These are phyloP conservation scores for Nansenia antarctica DNA, from an alignment of 2,113 vertebrate species.

Conservation along the genomic window DNA sequence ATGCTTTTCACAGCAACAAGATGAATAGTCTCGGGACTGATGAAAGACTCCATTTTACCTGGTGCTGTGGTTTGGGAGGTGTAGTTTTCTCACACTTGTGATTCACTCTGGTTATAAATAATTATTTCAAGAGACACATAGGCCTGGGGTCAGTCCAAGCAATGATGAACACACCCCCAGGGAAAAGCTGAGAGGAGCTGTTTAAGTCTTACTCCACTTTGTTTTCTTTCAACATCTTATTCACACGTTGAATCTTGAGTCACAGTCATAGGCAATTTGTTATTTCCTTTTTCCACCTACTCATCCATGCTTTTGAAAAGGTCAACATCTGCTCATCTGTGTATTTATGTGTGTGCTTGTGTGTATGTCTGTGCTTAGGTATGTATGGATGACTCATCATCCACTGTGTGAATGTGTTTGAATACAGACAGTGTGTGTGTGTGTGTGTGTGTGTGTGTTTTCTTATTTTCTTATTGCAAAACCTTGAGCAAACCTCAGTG, in stretches of 20 bases:
- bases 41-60: slow-evolving; percentile 6
- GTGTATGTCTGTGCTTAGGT: background rate
- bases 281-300: slow-evolving; percentile 42
- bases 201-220: slow-evolving; percentile 47
- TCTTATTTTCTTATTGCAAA: slow-evolving; percentile 36
- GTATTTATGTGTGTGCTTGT: slow-evolving; percentile 30
- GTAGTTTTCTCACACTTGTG: slow-evolving; percentile 39
- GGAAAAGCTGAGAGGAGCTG: slow-evolving; percentile 47
- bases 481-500: slow-evolving; percentile 60
- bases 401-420: background rate
- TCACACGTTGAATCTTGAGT: slow-evolving; percentile 64
- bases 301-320: slow-evolving; percentile 27
- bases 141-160: slow-evolving; percentile 47
- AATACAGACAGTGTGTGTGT: too few relatives aligned
- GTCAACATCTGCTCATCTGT: slow-evolving; percentile 57
- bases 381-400: background rate
- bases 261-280: slow-evolving; percentile 57
- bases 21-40: background rate
- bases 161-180: slow-evolving; percentile 24
- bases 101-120: slow-evolving; percentile 47
- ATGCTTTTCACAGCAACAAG: background rate
- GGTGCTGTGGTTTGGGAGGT: background rate
- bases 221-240: slow-evolving; percentile 63
- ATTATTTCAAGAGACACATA: slow-evolving; percentile 29
- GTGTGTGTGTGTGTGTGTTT: slow-evolving; percentile 1